These are phyloP conservation scores for Danionella cerebrum DNA, from an alignment of 2,113 vertebrate genomes.

Conservation along the genomic window DNA sequence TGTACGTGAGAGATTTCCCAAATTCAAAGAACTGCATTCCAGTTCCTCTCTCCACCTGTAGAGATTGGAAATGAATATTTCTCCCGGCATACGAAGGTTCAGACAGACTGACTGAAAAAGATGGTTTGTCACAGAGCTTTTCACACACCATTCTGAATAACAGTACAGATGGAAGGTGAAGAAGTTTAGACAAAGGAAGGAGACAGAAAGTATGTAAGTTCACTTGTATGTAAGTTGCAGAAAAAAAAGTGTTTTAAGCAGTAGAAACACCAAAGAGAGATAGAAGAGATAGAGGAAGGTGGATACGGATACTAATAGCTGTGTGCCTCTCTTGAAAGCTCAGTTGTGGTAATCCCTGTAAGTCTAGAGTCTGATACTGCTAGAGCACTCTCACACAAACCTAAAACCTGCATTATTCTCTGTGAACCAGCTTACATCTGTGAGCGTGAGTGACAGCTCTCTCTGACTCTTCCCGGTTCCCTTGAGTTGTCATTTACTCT, in stretches of 20 bases:
- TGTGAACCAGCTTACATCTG: neutral
- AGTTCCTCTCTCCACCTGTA: neutral
- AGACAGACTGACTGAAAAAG: neutral
- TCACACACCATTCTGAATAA: neutral
- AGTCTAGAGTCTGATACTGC: conserved; percentile 21
- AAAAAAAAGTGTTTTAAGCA: neutral
- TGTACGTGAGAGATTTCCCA: neutral
- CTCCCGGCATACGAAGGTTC: neutral
- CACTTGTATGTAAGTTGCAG: neutral
- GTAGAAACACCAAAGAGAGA: neutral
- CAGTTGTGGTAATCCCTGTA: conserved; percentile 25
- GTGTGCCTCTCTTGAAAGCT: conserved; percentile 11
- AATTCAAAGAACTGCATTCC: neutral
- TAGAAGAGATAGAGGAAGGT: neutral
- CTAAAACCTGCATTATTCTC: neutral
- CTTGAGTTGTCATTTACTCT: conserved; percentile 29
- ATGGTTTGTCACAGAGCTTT: conserved; percentile 1
- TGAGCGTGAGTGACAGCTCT: conserved; percentile 6
- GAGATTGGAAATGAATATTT: neutral
- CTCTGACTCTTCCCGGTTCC: conserved; percentile 11
- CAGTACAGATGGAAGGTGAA: neutral
- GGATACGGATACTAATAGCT: conserved; percentile 19
- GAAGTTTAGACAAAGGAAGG: neutral
- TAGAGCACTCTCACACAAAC: neutral
- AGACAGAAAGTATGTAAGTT: neutral